A percentile compares a stretch with the other conserved stretches of the same genome.
These are phyloP conservation scores for Serilophus lunatus DNA, from an alignment of 2,113 vertebrate genomes.

Conservation along the genomic window DNA sequence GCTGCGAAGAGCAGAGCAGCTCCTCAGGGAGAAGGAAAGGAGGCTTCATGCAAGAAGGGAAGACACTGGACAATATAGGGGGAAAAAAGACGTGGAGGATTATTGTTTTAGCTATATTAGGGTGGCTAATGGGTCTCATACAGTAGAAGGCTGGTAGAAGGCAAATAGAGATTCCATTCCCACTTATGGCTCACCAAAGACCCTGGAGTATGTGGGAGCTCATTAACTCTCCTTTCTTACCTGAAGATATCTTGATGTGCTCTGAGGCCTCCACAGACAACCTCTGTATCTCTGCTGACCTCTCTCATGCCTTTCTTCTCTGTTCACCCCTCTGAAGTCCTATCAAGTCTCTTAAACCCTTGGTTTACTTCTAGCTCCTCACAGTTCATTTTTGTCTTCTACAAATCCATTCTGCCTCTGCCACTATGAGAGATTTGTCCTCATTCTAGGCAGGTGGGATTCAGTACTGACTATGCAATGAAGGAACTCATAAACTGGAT, in stretches of 20 bases:
- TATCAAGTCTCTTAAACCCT: background rate
- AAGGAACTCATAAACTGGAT: background rate
- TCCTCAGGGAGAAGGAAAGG: background rate
- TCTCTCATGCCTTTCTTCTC: background rate
- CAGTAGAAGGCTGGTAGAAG: background rate
- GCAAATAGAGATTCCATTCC: background rate
- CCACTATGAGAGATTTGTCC: background rate
- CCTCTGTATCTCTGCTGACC: background rate
- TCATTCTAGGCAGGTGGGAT: background rate
- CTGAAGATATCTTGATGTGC: background rate
- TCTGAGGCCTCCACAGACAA: background rate
- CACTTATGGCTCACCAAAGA: background rate
- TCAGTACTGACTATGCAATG: background rate
- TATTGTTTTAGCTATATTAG: background rate
- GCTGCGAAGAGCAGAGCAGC: background rate
- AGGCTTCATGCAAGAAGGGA: background rate
- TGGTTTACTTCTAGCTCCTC: background rate
- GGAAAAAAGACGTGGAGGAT: accelerated
- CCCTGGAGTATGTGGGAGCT: background rate
- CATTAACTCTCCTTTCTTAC: background rate
- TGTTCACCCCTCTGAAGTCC: background rate
- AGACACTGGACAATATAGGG: accelerated
- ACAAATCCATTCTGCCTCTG: background rate
- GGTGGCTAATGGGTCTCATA: background rate
- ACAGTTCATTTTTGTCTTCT: background rate